Percentiles rank a stretch among this genome's conserved stretches.
Evolutionary conservation across 1,140 invertebrate genomes (phyloP).

Genomic region (Macrobrachium rosenbergii): DNA sequence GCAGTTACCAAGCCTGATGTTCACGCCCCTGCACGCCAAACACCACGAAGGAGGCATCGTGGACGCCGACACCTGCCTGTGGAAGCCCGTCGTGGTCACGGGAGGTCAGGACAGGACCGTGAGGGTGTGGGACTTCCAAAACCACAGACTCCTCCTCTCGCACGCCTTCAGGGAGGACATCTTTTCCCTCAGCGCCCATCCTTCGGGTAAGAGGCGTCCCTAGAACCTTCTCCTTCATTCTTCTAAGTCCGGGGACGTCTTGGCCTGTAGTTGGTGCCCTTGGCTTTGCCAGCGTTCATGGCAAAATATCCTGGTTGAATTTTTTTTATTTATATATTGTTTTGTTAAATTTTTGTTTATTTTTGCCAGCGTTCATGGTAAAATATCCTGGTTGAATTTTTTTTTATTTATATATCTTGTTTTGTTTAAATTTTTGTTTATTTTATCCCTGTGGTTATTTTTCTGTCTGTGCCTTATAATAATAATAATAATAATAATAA

Average conservation of each 20-base stretch:
- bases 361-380: too few species aligned
- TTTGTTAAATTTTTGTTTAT: too few species aligned
- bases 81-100: slow-evolving; percentile 61
- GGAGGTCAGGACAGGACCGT: slow-evolving; percentile 55
- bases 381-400: too few species aligned
- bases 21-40: slow-evolving; percentile 53
- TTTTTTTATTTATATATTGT: too few species aligned
- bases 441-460: too few species aligned
- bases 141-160: slow-evolving; percentile 46
- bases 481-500: background rate
- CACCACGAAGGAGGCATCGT: slow-evolving; percentile 52
- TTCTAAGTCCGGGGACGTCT: too few species aligned
- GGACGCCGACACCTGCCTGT: slow-evolving; percentile 56
- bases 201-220: slow-evolving; percentile 40
- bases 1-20: slow-evolving; percentile 57
- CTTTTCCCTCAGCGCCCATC: slow-evolving; percentile 59
- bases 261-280: too few species aligned
- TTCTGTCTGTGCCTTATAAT: background rate
- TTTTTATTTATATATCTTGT: background rate
- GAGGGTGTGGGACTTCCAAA: slow-evolving; percentile 56
- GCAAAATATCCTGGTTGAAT: too few species aligned
- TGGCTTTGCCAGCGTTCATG: too few species aligned
- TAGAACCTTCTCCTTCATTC: too few species aligned
- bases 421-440: background rate
- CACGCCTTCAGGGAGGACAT: slow-evolving; percentile 65